phyloP scores from a whole-genome alignment of 2,888 invertebrate species.

The Tiphia femorata region DNA sequence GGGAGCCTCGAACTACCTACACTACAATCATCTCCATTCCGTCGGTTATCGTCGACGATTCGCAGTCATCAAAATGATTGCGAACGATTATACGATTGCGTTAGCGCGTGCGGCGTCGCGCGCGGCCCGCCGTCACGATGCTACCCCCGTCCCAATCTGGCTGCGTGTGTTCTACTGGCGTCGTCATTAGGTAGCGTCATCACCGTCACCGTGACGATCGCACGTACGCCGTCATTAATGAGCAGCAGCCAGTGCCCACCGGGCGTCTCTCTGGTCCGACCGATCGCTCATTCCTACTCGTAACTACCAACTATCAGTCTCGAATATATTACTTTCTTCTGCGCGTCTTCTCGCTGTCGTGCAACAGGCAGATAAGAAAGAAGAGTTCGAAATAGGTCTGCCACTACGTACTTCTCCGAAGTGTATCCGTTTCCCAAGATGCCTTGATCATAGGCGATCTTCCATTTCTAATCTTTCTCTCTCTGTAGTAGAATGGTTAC shows the following conservation, averaged over 20 bases:
- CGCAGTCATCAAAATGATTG: constrained; percentile 66
- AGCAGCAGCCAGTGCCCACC: neutral
- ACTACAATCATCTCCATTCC: constrained; percentile 66
- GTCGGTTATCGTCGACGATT: constrained; percentile 62
- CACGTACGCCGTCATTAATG: constrained; percentile 8
- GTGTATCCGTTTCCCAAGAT: no score
- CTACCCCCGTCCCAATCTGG: no score
- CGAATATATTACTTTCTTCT: no score
- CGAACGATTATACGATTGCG: constrained; percentile 65
- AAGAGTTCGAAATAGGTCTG: no score
- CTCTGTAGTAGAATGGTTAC: no score
- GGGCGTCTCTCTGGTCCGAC: neutral
- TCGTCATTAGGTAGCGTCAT: constrained; percentile 8
- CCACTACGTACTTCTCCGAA: no score
- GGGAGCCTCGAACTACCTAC: constrained; percentile 60
- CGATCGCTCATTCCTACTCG: no score
- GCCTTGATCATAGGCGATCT: no score
- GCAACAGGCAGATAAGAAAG: no score
- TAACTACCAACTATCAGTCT: no score
- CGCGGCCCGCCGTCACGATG: constrained; percentile 18
- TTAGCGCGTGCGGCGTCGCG: constrained; percentile 56
- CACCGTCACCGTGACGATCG: constrained; percentile 10
- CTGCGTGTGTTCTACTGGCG: constrained; percentile 3
- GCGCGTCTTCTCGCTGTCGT: no score
- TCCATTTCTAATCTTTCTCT: no score